Base-by-base conservation (phyloP, 92 coral and sea anemone genomes). In the Porites lobata region DNA sequence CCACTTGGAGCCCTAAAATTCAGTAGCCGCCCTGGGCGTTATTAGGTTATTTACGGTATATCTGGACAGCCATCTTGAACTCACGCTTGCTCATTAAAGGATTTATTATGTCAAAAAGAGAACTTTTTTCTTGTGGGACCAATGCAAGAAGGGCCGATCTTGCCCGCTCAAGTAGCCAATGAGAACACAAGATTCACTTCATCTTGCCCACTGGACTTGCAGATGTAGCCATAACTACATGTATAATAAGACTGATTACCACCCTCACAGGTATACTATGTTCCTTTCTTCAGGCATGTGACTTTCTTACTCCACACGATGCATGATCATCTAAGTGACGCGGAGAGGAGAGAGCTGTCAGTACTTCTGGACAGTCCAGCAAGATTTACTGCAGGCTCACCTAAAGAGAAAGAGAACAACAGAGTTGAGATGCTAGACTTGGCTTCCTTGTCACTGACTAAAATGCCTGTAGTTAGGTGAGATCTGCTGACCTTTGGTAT, bases 381-480 rank as follows among this genome's bases (percentile, higher is more conserved):
- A 1, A 85, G 90, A 29, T 92, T 91, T 87, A 88, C 93, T 43
- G 38, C 89, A 32, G 96, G 95, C 12, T 77, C 95, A 6, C 89
- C 93, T 9, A 85, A 82, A 17, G 79, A 84, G 69, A 92, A 67
- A 29, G 88, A 93, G 67, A 91, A 88, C 73, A 85, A 88, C 78
- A 86, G 72, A 14, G 76, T 86, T 19, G 90, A 90, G 15, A 85
- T 65, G 73, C 91, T 81, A 14, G 86, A 78, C 43, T 74, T 95
- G 59, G 94, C 96, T 54, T 75, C 88, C 8, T 86, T 96, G 62
- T 56, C 94, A 1, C 84, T 95, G 11, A 90, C 96, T 11, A 94
- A 88, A 77, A 93, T 96, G 95, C 99, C 99, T 9, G 91, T 96
- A 19, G 96, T 96, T 7, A 93, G 96, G 99, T 96, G 26, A 64